Conservation (phyloP, 2,888 invertebrate genomes). For the Cheilosia vulpina region DNA sequence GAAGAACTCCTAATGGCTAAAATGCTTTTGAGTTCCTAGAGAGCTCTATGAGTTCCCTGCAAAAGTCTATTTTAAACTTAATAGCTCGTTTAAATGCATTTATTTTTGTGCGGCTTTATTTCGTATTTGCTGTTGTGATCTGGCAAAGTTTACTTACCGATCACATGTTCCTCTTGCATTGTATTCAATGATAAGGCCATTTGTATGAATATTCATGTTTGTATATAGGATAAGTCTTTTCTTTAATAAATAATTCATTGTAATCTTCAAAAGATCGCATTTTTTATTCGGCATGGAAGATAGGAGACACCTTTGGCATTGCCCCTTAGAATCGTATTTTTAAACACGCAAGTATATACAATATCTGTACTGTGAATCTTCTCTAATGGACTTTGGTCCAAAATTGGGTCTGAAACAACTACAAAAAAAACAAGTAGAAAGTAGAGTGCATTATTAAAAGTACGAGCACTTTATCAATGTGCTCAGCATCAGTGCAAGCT, state of each 20-base stretch:
- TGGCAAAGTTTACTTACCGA: neutral
- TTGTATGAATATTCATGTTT: neutral
- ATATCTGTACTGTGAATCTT: neutral
- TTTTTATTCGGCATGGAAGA: neutral
- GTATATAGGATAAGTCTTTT: slow-evolving; percentile 10
- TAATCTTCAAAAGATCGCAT: slow-evolving; percentile 7
- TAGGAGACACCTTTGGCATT: neutral
- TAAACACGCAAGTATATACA: slow-evolving; percentile 20
- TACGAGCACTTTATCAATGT: neutral
- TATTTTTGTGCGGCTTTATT: neutral
- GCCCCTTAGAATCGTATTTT: neutral
- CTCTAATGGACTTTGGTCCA: neutral
- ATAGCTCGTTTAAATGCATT: slow-evolving; percentile 9
- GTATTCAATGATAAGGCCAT: slow-evolving; percentile 5
- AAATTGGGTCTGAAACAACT: no score
- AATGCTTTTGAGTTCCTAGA: slow-evolving; percentile 10
- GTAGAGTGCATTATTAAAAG: no score
- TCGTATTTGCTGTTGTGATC: slow-evolving; percentile 7
- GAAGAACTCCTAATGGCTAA: slow-evolving; percentile 61
- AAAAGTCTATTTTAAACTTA: neutral
- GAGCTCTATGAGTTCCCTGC: slow-evolving; percentile 1
- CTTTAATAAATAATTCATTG: slow-evolving; percentile 18
- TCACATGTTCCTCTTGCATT: slow-evolving; percentile 4
- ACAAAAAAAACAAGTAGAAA: no score
- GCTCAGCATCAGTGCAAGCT: neutral